phyloP scores from a whole-genome alignment of 2,797 vertebrate genomes.

The Chelon auratus region DNA sequence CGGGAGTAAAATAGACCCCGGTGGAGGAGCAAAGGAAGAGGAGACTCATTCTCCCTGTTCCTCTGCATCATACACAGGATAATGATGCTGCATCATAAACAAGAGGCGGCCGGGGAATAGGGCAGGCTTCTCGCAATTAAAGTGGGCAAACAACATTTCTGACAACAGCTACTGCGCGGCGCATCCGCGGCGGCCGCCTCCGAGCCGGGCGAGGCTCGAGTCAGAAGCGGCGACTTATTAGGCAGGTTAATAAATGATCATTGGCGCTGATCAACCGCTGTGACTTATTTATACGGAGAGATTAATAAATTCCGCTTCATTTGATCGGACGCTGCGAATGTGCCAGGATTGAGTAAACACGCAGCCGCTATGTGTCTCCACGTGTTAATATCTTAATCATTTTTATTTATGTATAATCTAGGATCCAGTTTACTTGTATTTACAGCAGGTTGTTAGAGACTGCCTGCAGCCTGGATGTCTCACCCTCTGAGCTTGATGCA shows the following conservation, averaged over 20 bases:
- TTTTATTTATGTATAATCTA: slow-evolving; percentile 46
- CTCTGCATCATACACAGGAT: slow-evolving; percentile 49
- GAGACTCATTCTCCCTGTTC: slow-evolving; percentile 28
- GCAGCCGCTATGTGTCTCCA: slow-evolving; percentile 19
- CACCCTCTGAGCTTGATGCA: slow-evolving; percentile 45
- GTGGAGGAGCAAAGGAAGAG: slow-evolving; percentile 48
- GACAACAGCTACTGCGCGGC: slow-evolving; percentile 28
- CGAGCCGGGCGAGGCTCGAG: too few relatives aligned
- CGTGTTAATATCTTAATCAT: slow-evolving; percentile 33
- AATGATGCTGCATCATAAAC: slow-evolving; percentile 78
- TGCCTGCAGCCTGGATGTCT: slow-evolving; percentile 27
- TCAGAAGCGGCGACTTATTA: slow-evolving; percentile 1
- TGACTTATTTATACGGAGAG: slow-evolving; percentile 57
- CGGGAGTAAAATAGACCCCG: slow-evolving; percentile 67
- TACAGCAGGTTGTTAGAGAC: slow-evolving; percentile 30
- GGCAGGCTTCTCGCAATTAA: slow-evolving; percentile 75
- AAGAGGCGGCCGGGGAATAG: slow-evolving; percentile 69
- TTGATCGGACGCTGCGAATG: slow-evolving; percentile 8
- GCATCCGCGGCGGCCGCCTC: too few relatives aligned
- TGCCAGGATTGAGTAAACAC: slow-evolving; percentile 29
- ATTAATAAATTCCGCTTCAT: slow-evolving; percentile 45
- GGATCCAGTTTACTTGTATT: slow-evolving; percentile 36
- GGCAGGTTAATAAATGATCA: slow-evolving; percentile 35
- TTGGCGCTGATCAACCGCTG: slow-evolving; percentile 52
- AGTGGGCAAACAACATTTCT: slow-evolving; percentile 72